Conservation (phyloP, 53 echinoderm and acorn worm genomes). For the Holothuria leucospilota region DNA sequence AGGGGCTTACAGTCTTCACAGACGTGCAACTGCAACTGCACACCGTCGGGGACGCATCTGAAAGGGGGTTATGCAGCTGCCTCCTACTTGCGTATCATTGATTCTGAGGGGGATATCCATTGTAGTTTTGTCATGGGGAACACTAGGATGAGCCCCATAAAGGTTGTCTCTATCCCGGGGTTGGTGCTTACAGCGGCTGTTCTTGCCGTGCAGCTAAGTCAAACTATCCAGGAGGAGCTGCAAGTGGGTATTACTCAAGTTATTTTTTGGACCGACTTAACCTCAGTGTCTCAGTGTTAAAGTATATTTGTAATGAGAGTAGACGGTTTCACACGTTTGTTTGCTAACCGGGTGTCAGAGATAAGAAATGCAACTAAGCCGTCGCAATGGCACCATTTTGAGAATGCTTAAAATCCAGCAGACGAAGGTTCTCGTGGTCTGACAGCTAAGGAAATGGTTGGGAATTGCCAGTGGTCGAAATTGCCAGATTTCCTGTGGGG, state of each 20-base stretch:
- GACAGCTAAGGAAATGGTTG: slow-evolving; percentile 33
- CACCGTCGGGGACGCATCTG: too few relatives aligned
- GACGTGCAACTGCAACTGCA: too few relatives aligned
- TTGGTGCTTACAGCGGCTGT: slow-evolving; percentile 74
- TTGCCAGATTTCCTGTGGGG: slow-evolving; percentile 65
- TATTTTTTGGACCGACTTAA: slow-evolving; percentile 71
- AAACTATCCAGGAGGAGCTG: slow-evolving; percentile 39
- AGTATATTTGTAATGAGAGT: too few relatives aligned
- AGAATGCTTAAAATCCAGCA: slow-evolving; percentile 63
- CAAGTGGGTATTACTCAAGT: slow-evolving; percentile 2
- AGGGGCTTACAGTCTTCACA: too few relatives aligned
- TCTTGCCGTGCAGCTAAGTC: slow-evolving; percentile 41
- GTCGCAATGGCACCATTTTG: slow-evolving; percentile 67
- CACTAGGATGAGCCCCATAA: slow-evolving; percentile 64
- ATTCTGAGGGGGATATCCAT: slow-evolving; percentile 6
- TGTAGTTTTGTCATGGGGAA: slow-evolving; percentile 75
- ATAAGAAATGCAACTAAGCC: slow-evolving; percentile 46
- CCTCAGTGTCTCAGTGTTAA: too few relatives aligned
- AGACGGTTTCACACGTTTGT: slow-evolving; percentile 71
- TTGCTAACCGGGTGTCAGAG: slow-evolving; percentile 69
- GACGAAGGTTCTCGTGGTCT: slow-evolving; percentile 72
- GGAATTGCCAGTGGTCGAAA: slow-evolving; percentile 52
- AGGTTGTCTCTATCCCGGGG: slow-evolving; percentile 58
- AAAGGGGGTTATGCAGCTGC: slow-evolving; percentile 66
- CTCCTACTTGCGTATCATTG: slow-evolving; percentile 51